These are phyloP conservation scores for Timema podura DNA, from an alignment of 2,888 invertebrate species.

Conservation along the genomic window DNA sequence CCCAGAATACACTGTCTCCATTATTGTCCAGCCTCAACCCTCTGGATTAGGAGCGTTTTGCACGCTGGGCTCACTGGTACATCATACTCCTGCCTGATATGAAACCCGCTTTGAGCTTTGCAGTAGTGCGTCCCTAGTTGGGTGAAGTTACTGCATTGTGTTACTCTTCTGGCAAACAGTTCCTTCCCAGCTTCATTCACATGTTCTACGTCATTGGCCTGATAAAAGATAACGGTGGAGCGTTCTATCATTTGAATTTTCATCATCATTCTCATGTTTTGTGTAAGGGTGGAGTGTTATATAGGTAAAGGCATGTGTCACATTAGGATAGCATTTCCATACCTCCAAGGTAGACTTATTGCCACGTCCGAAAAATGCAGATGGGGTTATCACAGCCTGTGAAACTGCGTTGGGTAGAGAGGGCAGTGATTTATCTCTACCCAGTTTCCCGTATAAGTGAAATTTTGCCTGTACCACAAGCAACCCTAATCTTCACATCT, in stretches of 20 bases:
- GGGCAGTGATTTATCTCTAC: neutral
- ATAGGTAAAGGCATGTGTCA: neutral
- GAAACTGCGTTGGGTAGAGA: neutral
- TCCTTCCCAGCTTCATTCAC: neutral
- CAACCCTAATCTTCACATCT: neutral
- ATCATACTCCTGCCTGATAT: no score
- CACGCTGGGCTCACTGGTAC: no score
- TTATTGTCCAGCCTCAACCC: no score
- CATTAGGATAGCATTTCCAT: neutral
- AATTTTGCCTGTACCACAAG: neutral
- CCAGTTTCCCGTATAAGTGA: neutral
- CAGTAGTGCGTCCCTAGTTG: no score
- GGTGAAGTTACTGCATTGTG: no score
- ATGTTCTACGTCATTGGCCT: neutral
- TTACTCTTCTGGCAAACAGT: no score
- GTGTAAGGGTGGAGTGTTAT: constrained; percentile 4
- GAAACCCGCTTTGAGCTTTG: no score
- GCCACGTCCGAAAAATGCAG: neutral
- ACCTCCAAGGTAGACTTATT: neutral
- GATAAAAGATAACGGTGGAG: neutral
- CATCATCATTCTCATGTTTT: neutral
- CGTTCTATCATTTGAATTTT: constrained; percentile 1
- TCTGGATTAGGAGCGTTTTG: no score
- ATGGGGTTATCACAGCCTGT: neutral
- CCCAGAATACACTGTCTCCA: no score